These are phyloP conservation scores for Ctenomys sociabilis DNA, from an alignment of 2,113 vertebrate genomes.

Conservation along the genomic window DNA sequence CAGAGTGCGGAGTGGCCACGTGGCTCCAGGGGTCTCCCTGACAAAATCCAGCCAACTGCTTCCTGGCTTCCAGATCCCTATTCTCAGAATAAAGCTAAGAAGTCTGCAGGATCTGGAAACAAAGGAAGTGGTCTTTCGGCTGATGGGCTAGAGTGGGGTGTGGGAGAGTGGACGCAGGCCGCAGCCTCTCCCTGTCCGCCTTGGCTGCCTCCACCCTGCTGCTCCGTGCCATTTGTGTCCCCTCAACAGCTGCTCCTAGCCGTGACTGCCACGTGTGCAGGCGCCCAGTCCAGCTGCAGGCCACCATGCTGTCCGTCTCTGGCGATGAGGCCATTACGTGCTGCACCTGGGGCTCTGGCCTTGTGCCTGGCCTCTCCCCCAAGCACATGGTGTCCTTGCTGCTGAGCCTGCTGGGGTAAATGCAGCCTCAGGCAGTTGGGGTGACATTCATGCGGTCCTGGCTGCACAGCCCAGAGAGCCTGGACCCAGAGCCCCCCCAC, in stretches of 20 bases:
- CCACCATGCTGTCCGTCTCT: background rate
- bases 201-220: background rate
- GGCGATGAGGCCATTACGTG: background rate
- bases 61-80: background rate
- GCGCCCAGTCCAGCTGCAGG: background rate
- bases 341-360: constrained; percentile 39
- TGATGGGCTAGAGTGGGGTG: rapidly evolving
- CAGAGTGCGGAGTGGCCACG: background rate
- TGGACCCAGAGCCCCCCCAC: background rate
- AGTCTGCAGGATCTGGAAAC: background rate
- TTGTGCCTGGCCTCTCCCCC: background rate
- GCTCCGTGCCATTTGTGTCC: background rate
- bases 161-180: background rate
- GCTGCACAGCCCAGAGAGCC: background rate
- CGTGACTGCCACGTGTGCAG: background rate
- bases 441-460: background rate
- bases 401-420: background rate
- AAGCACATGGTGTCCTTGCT: background rate
- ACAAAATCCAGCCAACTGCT: background rate
- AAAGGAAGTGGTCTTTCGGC: background rate
- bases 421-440: background rate
- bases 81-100: background rate
- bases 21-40: background rate
- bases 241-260: background rate
- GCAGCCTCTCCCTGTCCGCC: rapidly evolving